Evolutionary conservation across 2,888 invertebrate species (phyloP).

Genomic region (Sericinus montela): DNA sequence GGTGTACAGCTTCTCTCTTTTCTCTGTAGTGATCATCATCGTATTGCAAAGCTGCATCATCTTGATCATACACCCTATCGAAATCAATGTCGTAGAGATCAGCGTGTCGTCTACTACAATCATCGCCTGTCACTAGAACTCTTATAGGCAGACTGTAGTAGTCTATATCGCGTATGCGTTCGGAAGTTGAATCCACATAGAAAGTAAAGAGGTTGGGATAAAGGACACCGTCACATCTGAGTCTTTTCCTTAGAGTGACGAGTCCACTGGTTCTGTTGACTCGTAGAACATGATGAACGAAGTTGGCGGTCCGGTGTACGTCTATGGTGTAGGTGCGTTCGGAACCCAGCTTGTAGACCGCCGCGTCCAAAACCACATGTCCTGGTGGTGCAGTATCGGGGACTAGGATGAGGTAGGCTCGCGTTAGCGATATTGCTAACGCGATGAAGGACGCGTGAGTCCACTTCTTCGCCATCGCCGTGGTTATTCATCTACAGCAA

Average conservation of each 20-base stretch:
- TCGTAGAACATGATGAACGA: constrained; percentile 87
- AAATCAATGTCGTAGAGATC: constrained; percentile 80
- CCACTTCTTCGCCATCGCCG: constrained; percentile 47
- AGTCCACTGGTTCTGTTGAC: constrained; percentile 87
- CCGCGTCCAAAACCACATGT: constrained; percentile 86
- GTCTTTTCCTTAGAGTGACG: constrained; percentile 84
- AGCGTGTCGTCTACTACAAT: constrained; percentile 82
- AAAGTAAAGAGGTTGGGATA: constrained; percentile 92
- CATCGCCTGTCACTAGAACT: constrained; percentile 85
- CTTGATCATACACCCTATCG: constrained; percentile 77
- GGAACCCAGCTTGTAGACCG: constrained; percentile 88
- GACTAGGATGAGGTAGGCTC: constrained; percentile 79
- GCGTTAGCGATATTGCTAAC: constrained; percentile 47
- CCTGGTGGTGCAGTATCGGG: constrained; percentile 81
- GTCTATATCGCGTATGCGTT: constrained; percentile 87
- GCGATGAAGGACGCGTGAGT: constrained; percentile 46
- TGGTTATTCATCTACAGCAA: constrained; percentile 59
- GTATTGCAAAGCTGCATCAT: constrained; percentile 62
- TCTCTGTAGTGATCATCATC: constrained; percentile 64
- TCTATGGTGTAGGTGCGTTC: constrained; percentile 89
- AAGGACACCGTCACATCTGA: constrained; percentile 89
- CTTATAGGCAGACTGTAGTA: constrained; percentile 90
- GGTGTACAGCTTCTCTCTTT: constrained; percentile 48
- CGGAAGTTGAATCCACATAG: constrained; percentile 92
- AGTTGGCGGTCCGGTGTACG: constrained; percentile 88